These are phyloP conservation scores for Drosophila teissieri DNA, from an alignment of 1,140 invertebrate genomes.

Conservation along the genomic window DNA sequence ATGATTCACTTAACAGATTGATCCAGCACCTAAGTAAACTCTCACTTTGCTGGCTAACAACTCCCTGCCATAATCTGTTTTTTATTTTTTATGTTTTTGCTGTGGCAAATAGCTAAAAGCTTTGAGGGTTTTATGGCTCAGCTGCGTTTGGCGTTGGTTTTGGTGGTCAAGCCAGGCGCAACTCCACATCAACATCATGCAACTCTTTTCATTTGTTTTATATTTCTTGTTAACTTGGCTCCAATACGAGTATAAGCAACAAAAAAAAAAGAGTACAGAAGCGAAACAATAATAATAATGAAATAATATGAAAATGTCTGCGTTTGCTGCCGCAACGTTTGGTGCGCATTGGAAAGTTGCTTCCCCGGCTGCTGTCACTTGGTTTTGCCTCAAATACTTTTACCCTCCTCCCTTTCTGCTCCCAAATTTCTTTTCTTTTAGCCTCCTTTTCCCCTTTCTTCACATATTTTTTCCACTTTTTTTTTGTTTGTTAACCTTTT, in stretches of 20 bases:
- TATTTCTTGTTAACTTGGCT: conserved; percentile 2
- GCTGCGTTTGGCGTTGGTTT: conserved; percentile 40
- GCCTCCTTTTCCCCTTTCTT: neutral
- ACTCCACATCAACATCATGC: conserved; percentile 40
- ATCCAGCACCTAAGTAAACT: conserved; percentile 16
- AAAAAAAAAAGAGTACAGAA: conserved; percentile 35
- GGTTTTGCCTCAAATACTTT: conserved; percentile 42
- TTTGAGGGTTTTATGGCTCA: conserved; percentile 49
- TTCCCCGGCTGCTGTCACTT: conserved; percentile 64
- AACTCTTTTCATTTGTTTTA: conserved; percentile 53
- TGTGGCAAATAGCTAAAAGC: conserved; percentile 33
- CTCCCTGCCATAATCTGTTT: conserved; percentile 3
- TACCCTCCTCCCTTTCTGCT: conserved; percentile 6
- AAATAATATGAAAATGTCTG: conserved; percentile 65
- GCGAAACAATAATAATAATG: conserved; percentile 72
- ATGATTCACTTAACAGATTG: conserved; percentile 10
- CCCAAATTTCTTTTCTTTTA: neutral
- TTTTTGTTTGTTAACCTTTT: conserved; percentile 6
- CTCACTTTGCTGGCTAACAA: conserved; percentile 3
- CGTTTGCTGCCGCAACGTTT: conserved; percentile 22
- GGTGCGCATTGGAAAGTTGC: conserved; percentile 76
- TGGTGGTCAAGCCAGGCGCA: conserved; percentile 41
- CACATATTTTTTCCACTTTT: neutral
- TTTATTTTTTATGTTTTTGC: neutral
- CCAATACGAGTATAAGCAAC: neutral